Conservation (phyloP, 1,140 invertebrate species). For the Oryctes rhinoceros region DNA sequence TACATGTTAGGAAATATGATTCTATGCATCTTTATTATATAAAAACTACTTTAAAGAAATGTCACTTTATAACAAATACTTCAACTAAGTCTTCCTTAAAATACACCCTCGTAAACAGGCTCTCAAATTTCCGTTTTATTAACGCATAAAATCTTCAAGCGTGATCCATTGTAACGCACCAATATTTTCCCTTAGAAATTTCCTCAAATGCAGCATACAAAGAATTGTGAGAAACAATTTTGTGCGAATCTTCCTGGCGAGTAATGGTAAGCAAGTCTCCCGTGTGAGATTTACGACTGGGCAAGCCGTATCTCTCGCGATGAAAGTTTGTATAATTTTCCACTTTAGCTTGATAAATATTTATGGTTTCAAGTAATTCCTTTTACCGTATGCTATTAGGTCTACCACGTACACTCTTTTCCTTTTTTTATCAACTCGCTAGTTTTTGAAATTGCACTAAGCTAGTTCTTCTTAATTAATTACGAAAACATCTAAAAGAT, state of each 20-base stretch:
- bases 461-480: not conserved
- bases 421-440: not conserved
- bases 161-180: too few species aligned
- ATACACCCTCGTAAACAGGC: too few species aligned
- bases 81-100: too few species aligned
- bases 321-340: not conserved
- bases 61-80: too few species aligned
- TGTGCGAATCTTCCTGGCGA: not conserved
- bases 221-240: not conserved
- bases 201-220: not conserved
- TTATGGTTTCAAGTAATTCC: not conserved
- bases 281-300: not conserved
- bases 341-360: constrained; percentile 9
- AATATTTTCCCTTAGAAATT: too few species aligned
- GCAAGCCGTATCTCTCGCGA: not conserved
- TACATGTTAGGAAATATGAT: too few species aligned
- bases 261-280: not conserved
- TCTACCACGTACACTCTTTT: not conserved
- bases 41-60: too few species aligned
- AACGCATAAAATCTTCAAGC: too few species aligned
- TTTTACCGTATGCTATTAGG: not conserved
- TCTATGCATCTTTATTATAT: too few species aligned
- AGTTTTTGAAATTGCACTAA: not conserved
- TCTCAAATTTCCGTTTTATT: too few species aligned
- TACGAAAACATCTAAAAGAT: too few species aligned